Conservation (phyloP, 30 jellyfish, hydroid and myxozoan genomes). For the Hydractinia echinata region DNA sequence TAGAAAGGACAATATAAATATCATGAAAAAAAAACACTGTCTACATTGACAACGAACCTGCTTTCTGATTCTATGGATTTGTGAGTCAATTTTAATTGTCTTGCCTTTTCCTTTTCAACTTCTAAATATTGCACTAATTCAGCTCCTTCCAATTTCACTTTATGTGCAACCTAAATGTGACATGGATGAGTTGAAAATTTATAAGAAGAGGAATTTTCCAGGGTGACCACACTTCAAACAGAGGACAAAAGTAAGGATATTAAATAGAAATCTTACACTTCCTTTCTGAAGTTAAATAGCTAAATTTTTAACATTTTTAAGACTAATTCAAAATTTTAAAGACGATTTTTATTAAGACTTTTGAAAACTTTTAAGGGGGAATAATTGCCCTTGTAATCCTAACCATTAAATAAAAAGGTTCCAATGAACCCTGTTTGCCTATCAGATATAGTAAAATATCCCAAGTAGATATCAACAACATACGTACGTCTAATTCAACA, state of each 20-base stretch:
- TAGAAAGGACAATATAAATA: background rate
- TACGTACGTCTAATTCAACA: slow-evolving; percentile 53
- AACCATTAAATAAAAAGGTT: too few relatives aligned
- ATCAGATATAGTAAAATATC: too few relatives aligned
- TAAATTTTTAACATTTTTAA: background rate
- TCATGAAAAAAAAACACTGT: background rate
- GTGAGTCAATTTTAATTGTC: slow-evolving; percentile 43
- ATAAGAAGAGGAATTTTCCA: background rate
- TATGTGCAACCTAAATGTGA: slow-evolving; percentile 41
- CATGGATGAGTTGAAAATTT: background rate
- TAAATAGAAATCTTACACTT: background rate
- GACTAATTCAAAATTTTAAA: too few relatives aligned
- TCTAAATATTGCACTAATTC: slow-evolving; percentile 65
- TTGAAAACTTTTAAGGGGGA: background rate
- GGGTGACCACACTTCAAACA: background rate
- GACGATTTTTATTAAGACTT: background rate
- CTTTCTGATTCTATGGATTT: slow-evolving; percentile 41
- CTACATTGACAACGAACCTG: slow-evolving; percentile 20
- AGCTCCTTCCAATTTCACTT: slow-evolving; percentile 78
- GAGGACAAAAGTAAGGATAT: too few relatives aligned
- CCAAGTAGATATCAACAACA: too few relatives aligned
- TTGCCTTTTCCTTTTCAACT: slow-evolving; percentile 61
- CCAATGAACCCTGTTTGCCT: too few relatives aligned
- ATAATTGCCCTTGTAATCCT: too few relatives aligned
- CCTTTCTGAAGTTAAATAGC: background rate